A percentile compares a stretch with the other conserved stretches of the same genome.
These are phyloP conservation scores for Oscheius sp. DNA, from an alignment of 2,888 invertebrate genomes.

Conservation along the genomic window DNA sequence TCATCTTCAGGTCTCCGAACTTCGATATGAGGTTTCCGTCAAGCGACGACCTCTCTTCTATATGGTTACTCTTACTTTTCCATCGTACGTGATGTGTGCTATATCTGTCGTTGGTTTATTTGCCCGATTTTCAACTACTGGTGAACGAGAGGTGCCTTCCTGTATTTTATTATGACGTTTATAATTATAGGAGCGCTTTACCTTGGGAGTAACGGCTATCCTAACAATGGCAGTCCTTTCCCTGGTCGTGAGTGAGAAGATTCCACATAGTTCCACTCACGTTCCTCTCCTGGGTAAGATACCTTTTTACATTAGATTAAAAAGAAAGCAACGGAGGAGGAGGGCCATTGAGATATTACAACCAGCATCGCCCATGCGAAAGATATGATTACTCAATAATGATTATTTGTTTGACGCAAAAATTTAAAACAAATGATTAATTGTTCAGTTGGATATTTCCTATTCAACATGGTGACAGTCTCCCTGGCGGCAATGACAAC, in stretches of 20 bases:
- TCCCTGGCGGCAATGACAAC: constrained; percentile 65
- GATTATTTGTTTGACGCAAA: constrained; percentile 16
- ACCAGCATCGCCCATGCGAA: constrained; percentile 13
- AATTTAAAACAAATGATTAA: background rate
- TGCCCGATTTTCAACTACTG: constrained; percentile 64
- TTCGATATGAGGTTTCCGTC: constrained; percentile 63
- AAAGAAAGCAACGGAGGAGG: too few relatives aligned
- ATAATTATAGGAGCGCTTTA: constrained; percentile 58
- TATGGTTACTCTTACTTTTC: constrained; percentile 68
- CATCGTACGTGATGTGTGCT: constrained; percentile 65
- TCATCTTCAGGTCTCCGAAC: constrained; percentile 55
- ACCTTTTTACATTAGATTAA: background rate
- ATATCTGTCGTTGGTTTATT: constrained; percentile 66
- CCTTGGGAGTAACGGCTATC: constrained; percentile 66
- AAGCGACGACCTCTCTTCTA: constrained; percentile 67
- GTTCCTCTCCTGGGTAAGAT: constrained; percentile 62
- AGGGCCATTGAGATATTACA: constrained; percentile 25
- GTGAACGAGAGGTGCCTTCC: constrained; percentile 57
- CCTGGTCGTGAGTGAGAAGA: constrained; percentile 67
- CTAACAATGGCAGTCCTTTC: constrained; percentile 69
- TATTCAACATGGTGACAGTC: constrained; percentile 68
- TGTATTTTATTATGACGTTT: background rate
- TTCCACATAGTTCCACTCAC: constrained; percentile 65
- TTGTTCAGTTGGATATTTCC: constrained; percentile 64
- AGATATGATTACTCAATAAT: constrained; percentile 21